Percentiles rank a stretch among this genome's conserved stretches.
These are phyloP conservation scores for Gallinago paraguaiae DNA, from an alignment of 2,113 vertebrate species.

Conservation along the genomic window DNA sequence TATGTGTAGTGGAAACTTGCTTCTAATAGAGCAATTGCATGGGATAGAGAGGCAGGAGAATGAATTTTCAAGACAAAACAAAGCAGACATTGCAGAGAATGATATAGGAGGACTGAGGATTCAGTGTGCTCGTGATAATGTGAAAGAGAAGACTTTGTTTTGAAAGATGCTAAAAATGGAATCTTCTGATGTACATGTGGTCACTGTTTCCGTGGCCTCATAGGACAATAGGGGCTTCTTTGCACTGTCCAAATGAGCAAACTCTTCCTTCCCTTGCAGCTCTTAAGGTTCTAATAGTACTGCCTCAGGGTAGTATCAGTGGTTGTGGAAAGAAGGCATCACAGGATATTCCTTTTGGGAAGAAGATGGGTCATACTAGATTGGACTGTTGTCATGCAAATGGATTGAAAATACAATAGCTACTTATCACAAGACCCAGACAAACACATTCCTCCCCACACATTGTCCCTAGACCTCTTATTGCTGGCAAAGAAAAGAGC, in stretches of 20 bases:
- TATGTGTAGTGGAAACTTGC: conserved; percentile 75
- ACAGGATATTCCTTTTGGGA: conserved; percentile 50
- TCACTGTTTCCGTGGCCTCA: conserved; percentile 61
- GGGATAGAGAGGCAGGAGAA: conserved; percentile 54
- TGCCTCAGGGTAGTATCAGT: conserved; percentile 22
- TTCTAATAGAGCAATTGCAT: conserved; percentile 61
- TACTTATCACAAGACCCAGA: conserved; percentile 27
- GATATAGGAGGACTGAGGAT: conserved; percentile 48
- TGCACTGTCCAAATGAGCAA: conserved; percentile 32
- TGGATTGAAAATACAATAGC: conserved; percentile 40
- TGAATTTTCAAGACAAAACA: conserved; percentile 65
- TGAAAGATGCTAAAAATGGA: conserved; percentile 68
- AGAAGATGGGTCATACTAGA: conserved; percentile 45
- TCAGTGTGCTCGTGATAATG: conserved; percentile 52
- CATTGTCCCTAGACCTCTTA: neutral
- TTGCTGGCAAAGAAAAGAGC: neutral
- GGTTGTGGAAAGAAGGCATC: conserved; percentile 54
- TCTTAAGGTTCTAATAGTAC: conserved; percentile 1
- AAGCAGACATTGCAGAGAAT: conserved; percentile 66
- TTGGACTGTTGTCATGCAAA: conserved; percentile 67
- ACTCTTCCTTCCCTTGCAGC: conserved; percentile 36
- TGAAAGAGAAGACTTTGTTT: conserved; percentile 59
- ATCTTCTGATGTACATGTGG: conserved; percentile 63
- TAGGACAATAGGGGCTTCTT: conserved; percentile 62
- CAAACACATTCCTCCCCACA: neutral